Conservation (phyloP, 2,797 vertebrate species). For the Lithobates pipiens region DNA sequence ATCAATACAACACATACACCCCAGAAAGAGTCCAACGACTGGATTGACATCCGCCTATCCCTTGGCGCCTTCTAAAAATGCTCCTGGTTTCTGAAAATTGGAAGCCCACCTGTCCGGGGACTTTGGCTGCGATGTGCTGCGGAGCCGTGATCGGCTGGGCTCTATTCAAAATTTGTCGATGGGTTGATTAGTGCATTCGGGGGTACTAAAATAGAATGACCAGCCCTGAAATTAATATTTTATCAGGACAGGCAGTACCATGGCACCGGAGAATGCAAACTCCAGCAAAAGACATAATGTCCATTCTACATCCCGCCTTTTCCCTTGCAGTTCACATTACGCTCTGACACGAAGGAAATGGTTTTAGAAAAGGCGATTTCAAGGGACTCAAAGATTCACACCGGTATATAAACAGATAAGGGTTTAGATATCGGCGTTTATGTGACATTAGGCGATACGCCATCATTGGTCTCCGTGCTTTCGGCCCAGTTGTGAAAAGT, state of each 20-base stretch:
- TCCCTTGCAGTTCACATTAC: background rate
- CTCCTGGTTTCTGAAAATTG: background rate
- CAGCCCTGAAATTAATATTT: conserved; percentile 55
- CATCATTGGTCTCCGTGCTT: too few species aligned
- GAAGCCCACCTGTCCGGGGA: background rate
- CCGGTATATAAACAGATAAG: too few species aligned
- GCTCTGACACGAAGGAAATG: background rate
- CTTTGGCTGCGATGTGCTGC: background rate
- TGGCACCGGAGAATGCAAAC: conserved; percentile 18
- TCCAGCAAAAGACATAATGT: background rate
- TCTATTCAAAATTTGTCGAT: conserved; percentile 5
- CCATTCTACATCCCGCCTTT: background rate
- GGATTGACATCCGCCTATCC: background rate
- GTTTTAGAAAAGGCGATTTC: background rate
- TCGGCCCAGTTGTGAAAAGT: too few species aligned
- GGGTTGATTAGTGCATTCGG: conserved; percentile 44
- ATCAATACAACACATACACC: background rate
- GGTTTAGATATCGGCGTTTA: too few species aligned
- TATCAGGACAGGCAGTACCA: conserved; percentile 58
- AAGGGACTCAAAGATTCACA: background rate
- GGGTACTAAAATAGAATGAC: conserved; percentile 54
- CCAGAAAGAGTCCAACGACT: background rate
- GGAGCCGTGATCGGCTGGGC: background rate
- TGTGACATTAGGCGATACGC: too few species aligned
- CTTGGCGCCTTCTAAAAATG: background rate